Percentiles rank a stretch among this genome's conserved stretches.
These are phyloP conservation scores for Anguilla obscura DNA, from an alignment of 2,797 vertebrate genomes.

Conservation along the genomic window DNA sequence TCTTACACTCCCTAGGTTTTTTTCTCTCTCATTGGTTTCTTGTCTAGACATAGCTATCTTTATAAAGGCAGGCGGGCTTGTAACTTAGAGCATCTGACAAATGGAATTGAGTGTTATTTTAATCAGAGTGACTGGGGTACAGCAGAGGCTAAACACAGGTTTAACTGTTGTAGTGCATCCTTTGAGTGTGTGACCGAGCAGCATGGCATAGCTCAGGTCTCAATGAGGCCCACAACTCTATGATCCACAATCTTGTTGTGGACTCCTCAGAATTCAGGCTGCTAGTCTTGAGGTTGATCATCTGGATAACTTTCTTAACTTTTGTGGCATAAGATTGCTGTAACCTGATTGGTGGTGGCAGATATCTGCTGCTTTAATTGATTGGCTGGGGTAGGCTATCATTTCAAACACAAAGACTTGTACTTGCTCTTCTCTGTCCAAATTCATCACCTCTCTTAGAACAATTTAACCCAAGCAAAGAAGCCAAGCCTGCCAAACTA, in stretches of 20 bases:
- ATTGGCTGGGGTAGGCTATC: too few species aligned
- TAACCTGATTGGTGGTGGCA: too few species aligned
- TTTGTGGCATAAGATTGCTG: too few species aligned
- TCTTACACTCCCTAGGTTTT: not conserved
- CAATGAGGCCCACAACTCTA: not conserved
- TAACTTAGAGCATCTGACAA: not conserved
- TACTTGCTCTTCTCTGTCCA: too few species aligned
- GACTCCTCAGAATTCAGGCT: too few species aligned
- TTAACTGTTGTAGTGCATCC: not conserved
- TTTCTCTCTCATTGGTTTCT: not conserved
- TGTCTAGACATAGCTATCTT: not conserved
- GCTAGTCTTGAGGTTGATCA: too few species aligned
- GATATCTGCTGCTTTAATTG: too few species aligned
- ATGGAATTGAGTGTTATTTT: not conserved
- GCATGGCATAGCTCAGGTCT: not conserved
- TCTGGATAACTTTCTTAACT: too few species aligned
- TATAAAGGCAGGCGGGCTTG: not conserved
- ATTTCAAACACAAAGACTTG: too few species aligned
- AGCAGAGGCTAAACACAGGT: not conserved
- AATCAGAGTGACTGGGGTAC: not conserved
- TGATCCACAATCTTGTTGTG: not conserved
- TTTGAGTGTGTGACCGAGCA: not conserved
- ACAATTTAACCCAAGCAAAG: too few species aligned
- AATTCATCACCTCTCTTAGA: too few species aligned
- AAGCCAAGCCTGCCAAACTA: too few species aligned